Evolutionary conservation across 1,140 invertebrate genomes (phyloP).

Genomic region (Hypsibius dujardini): DNA sequence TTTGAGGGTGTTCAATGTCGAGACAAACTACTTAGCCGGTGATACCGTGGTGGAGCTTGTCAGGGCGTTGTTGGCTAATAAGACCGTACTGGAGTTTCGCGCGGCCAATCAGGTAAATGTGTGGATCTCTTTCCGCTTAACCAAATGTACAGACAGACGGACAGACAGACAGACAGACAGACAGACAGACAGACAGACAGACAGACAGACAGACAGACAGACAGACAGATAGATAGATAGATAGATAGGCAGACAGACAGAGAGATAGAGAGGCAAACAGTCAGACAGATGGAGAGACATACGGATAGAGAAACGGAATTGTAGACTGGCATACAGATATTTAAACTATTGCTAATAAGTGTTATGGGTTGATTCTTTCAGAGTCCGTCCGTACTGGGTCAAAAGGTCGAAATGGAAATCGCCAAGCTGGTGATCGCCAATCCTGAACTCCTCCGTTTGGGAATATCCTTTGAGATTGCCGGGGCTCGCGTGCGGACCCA

Average conservation of each 20-base stretch:
- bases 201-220: no score
- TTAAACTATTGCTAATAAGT: no score
- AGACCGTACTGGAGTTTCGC: constrained; percentile 73
- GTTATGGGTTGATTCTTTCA: no score
- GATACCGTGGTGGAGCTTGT: constrained; percentile 54
- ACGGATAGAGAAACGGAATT: no score
- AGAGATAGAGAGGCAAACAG: no score
- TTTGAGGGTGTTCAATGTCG: constrained; percentile 73
- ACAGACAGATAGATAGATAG: no score
- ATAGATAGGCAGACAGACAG: no score
- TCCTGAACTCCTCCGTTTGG: constrained; percentile 67
- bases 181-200: no score
- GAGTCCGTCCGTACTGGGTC: constrained; percentile 65
- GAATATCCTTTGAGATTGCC: constrained; percentile 84
- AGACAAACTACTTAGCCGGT: constrained; percentile 82
- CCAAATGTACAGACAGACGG: no score
- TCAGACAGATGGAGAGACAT: no score
- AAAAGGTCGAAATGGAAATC: constrained; percentile 82
- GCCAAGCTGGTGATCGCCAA: constrained; percentile 80
- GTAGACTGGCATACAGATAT: no score
- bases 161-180: no score
- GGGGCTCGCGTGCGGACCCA: constrained; percentile 80
- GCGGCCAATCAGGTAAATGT: constrained; percentile 73
- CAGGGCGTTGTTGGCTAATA: constrained; percentile 61
- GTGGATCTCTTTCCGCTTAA: constrained; percentile 3